Evolutionary conservation across 2,888 invertebrate genomes (phyloP), one percentile per base, ranked within the genome.

Genomic region (Hirtodrosophila duncani): DNA sequence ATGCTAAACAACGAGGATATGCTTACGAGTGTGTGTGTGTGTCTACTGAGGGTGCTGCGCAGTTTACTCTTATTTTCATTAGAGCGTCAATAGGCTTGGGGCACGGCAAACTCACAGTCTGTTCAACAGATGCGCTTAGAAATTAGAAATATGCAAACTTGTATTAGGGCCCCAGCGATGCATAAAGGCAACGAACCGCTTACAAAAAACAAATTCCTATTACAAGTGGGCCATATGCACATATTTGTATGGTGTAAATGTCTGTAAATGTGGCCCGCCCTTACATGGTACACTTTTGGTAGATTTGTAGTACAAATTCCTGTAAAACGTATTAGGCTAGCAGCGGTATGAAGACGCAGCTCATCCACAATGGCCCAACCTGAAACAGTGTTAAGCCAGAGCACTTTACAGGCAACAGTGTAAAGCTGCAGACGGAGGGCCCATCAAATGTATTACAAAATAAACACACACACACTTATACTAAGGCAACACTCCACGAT

Each of bases 261-360:
- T 50, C 56, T 64, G 70, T 67, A 77, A 71, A 78, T 74, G 71
- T 74, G 67, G 67, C 31, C 50, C 37, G 49, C 51, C 46, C 50
- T 62, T 50, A 24, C 77, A 66, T 74, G 71, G n/a, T 79, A 75
- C 71, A 66, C 59, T 71, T 51, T 63, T 45, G 59, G 38, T 67
- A 70, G 71, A 52, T 64, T 70, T 77, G 80, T 82, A 63, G 72
- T 71, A 81, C 75, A 67, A 83, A 82, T 69, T 83, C 75, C 84
- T 84, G 83, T 84, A 84, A 84, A 84, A 82, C 63, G 62, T 80
- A 84, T 55, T 80, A 82, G 83, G 83, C 68, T 59, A 30, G 8
- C 83, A 84, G 83, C 44, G n/a, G n/a, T n/a, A n/a, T n/a, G n/a
- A 48, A 29, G 11, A 1, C 20, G 8, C 9, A 50, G 55, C 14